Evolutionary conservation across 2,113 vertebrate genomes (phyloP), one percentile per base, ranked within the genome.

Genomic region (Brachionichthys hirsutus): DNA sequence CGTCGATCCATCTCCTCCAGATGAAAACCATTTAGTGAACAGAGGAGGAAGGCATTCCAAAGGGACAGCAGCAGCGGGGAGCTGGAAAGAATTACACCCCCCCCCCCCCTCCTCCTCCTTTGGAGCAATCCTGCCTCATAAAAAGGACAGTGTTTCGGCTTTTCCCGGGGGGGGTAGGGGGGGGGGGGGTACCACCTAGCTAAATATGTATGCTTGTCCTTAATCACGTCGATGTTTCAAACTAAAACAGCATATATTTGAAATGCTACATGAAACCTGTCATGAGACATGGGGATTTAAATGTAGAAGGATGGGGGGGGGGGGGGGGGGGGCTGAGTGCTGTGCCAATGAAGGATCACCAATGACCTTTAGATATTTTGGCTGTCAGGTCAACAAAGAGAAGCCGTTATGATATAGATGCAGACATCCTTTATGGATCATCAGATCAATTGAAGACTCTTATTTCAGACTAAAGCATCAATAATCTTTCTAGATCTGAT

Each of bases 1-100:
- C 41, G 48, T 50, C 60, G 42, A 66, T 78, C 66, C 74, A 71
- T 65, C 61, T 67, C 65, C 58, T 62, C 84, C 87, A 90, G 85
- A 87, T 90, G 87, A 85, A 87, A 90, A 76, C 75, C 70, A 90
- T 90, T 89, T 83, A 74, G 73, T 66, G 64, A 70, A 62, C 74
- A 36, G 75, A 73, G 69, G 54, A 53, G 48, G 72, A 76, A 52
- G 30, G 69, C 68, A 81, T 83, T 85, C 78, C 80, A 76, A 56
- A 71, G 70, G 24, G 18, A 80, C 65, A 58, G 72, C 80, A 79
- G 59, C 46, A 63, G 17, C 38, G 50, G 62, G 46, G 62, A 82
- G 75, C 77, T 88, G 85, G 85, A 86, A 88, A 83, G 77, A 81
- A 84, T 88, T 82, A 85, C 71, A 60, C 54, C 71, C 48, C 48